These are phyloP conservation scores for Sclerodermus sp. DNA, from an alignment of 2,888 invertebrate genomes.

Conservation along the genomic window DNA sequence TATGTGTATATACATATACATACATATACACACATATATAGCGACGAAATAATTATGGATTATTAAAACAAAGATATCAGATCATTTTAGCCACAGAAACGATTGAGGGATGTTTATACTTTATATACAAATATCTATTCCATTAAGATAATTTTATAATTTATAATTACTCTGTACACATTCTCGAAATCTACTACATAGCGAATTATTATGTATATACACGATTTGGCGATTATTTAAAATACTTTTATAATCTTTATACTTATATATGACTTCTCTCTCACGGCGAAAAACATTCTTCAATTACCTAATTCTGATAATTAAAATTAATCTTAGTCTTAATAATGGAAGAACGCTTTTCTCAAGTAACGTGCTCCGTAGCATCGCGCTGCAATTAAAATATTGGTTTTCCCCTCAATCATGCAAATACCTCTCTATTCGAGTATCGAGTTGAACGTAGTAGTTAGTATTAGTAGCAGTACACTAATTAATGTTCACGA, in stretches of 20 bases:
- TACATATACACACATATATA: conserved; percentile 1
- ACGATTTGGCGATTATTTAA: conserved; percentile 33
- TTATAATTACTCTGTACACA: conserved; percentile 47
- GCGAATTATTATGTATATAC: conserved; percentile 37
- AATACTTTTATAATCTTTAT: conserved; percentile 27
- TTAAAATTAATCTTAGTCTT: background rate
- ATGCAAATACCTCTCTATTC: no score
- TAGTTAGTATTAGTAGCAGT: background rate
- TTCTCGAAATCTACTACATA: conserved; percentile 33
- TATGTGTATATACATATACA: no score
- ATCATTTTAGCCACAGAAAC: conserved; percentile 27
- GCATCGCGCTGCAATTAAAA: no score
- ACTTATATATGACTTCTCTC: background rate
- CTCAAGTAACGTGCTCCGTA: background rate
- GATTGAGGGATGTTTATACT: conserved; percentile 21
- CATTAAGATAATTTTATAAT: conserved; percentile 38
- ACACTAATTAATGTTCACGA: background rate
- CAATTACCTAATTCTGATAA: background rate
- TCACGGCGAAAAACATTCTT: background rate
- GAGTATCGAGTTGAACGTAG: no score
- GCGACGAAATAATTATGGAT: conserved; percentile 7
- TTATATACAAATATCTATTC: conserved; percentile 30
- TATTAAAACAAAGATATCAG: background rate
- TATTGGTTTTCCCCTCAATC: no score
- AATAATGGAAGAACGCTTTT: conserved; percentile 29